Percentiles rank a stretch among this genome's conserved stretches.
Evolutionary conservation across 2,113 vertebrate genomes (phyloP).

Genomic region (Mohoua ochrocephala): DNA sequence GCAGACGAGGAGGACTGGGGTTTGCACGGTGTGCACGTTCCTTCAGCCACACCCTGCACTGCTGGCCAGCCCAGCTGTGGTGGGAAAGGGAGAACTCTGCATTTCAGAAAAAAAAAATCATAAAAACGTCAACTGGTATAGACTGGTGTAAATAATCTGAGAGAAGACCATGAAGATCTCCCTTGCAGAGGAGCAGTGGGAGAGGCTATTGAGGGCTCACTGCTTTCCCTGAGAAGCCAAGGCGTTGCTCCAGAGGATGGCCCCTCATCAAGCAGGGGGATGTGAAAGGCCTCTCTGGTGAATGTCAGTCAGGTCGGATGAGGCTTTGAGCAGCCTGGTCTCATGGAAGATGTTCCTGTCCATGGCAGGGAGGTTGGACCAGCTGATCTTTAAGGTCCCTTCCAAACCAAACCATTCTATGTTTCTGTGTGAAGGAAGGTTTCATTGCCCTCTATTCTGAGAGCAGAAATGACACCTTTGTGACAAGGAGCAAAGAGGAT

Average conservation of each 20-base stretch:
- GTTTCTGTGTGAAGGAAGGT: background rate
- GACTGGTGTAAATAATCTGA: background rate
- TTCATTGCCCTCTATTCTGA: background rate
- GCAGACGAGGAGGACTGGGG: background rate
- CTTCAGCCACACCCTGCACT: background rate
- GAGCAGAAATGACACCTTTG: background rate
- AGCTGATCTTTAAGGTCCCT: background rate
- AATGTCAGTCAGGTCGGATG: background rate
- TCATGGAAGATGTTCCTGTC: background rate
- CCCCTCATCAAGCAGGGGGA: background rate
- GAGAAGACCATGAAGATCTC: background rate
- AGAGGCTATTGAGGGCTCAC: background rate
- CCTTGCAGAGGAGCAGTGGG: background rate
- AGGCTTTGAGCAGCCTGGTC: background rate
- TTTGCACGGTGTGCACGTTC: accelerated
- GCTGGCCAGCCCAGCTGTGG: accelerated
- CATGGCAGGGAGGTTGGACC: background rate
- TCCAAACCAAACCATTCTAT: background rate
- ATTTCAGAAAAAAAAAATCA: background rate
- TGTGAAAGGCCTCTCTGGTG: background rate
- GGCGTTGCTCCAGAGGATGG: no score
- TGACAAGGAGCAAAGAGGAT: background rate
- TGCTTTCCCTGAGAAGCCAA: background rate
- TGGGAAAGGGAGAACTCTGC: background rate
- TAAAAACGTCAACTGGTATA: background rate